Conservation (phyloP, 1,140 invertebrate genomes). For the Zaprionus camerounensis region DNA sequence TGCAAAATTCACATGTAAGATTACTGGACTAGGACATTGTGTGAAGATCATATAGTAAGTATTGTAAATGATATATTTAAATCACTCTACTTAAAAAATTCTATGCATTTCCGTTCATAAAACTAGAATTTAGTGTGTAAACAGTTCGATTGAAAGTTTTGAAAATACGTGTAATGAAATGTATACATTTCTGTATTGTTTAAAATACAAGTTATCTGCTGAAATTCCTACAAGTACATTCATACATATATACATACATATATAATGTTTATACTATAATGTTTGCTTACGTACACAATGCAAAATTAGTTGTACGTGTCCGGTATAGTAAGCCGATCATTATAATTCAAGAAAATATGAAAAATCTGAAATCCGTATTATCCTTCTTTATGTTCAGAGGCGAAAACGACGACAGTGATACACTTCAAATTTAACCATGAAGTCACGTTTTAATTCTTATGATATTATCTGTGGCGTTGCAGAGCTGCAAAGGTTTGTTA, state of each 20-base stretch:
- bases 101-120: not conserved
- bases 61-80: not conserved
- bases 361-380: not conserved
- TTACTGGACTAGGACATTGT: not conserved
- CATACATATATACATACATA: not conserved
- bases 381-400: conserved; percentile 25
- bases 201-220: not conserved
- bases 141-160: not conserved
- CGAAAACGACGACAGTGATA: conserved; percentile 22
- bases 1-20: not conserved
- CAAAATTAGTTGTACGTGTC: not conserved
- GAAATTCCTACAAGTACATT: not conserved
- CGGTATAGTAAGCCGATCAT: not conserved
- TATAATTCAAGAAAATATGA: not conserved
- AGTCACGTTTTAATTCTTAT: conserved; percentile 95
- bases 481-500: conserved; percentile 91
- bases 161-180: not conserved
- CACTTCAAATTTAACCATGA: conserved; percentile 88
- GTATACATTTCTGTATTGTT: not conserved
- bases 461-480: conserved; percentile 94
- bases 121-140: not conserved
- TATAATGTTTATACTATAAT: not conserved
- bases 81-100: not conserved
- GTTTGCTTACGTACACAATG: not conserved
- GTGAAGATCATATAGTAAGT: not conserved